These are phyloP conservation scores for Paramormyrops hopkinsi DNA, from an alignment of 2,797 vertebrate genomes.

Conservation along the genomic window DNA sequence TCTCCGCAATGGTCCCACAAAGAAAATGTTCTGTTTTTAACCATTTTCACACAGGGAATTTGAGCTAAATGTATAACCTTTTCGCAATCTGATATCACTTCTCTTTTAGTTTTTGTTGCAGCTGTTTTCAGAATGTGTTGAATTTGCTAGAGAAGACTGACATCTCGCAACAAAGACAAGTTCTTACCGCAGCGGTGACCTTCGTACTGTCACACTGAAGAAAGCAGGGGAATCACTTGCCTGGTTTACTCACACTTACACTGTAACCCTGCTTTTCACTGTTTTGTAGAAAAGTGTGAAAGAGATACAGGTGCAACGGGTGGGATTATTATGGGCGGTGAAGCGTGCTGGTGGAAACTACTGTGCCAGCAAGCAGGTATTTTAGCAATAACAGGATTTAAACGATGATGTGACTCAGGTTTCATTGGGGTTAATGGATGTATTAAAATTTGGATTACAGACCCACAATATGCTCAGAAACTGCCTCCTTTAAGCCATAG, in stretches of 20 bases:
- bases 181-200: not conserved
- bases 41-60: not conserved
- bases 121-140: not conserved
- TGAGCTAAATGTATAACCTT: not conserved
- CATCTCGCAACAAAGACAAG: not conserved
- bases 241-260: not conserved
- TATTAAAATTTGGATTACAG: not conserved
- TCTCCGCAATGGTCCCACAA: not conserved
- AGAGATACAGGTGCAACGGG: not conserved
- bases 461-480: not conserved
- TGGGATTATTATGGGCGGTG: not conserved
- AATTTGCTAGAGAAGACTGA: not conserved
- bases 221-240: not conserved
- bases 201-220: not conserved
- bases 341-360: not conserved
- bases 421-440: constrained; percentile 2
- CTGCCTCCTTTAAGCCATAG: constrained; percentile 13
- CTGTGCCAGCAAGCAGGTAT: not conserved
- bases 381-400: constrained; percentile 21
- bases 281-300: not conserved
- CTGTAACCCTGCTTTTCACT: constrained; percentile 6
- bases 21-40: not conserved
- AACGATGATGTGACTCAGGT: constrained; percentile 6
- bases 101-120: not conserved
- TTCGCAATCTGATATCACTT: not conserved